Conservation (phyloP, 2,888 invertebrate genomes). For the Neocrepidodera transversa region DNA sequence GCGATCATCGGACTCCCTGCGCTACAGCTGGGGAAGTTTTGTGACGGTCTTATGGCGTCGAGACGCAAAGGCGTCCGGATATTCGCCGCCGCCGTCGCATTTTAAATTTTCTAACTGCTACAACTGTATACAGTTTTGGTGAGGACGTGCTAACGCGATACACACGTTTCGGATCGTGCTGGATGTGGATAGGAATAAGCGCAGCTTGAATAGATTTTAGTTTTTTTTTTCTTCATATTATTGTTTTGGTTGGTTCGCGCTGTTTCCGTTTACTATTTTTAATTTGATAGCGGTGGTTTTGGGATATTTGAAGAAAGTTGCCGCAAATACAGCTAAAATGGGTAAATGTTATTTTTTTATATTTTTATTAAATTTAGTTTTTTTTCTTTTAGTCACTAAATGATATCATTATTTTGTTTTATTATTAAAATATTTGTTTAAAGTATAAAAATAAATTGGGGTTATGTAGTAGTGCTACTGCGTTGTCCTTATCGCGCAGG, state of each 20-base stretch:
- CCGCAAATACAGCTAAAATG: background rate
- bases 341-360: background rate
- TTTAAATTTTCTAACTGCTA: slow-evolving; percentile 25
- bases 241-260: background rate
- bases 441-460: no score
- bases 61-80: slow-evolving; percentile 60
- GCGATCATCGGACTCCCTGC: slow-evolving; percentile 32
- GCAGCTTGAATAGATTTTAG: slow-evolving; percentile 15
- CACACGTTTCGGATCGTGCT: slow-evolving; percentile 15
- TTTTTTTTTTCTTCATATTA: no score
- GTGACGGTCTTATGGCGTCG: slow-evolving; percentile 54
- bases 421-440: no score
- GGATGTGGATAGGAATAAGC: slow-evolving; percentile 18
- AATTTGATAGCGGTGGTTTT: background rate
- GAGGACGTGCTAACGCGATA: slow-evolving; percentile 26
- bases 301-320: background rate
- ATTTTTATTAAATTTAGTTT: no score
- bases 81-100: slow-evolving; percentile 19
- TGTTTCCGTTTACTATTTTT: slow-evolving; percentile 2
- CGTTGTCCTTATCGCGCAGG: no score
- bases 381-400: no score
- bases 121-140: slow-evolving; percentile 19
- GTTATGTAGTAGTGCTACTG: no score
- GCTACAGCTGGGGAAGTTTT: slow-evolving; percentile 49
- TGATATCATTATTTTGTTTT: no score